phyloP scores from a whole-genome alignment of 2,888 invertebrate species.

The Choristoneura rosaceana region DNA sequence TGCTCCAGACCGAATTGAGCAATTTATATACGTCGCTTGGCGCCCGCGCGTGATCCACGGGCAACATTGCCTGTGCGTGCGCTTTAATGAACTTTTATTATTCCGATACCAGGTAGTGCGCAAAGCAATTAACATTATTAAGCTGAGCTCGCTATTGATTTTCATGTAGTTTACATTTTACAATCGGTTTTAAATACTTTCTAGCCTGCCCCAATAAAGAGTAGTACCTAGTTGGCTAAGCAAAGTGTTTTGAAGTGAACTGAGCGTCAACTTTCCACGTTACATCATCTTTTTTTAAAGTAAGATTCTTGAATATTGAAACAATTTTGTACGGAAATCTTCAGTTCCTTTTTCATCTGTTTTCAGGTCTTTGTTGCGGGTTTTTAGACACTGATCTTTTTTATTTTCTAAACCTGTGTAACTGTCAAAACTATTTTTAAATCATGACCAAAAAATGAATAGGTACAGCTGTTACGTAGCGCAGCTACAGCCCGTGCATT shows the following conservation, averaged over 20 bases:
- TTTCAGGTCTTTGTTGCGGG: too few species aligned
- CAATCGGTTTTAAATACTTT: not conserved
- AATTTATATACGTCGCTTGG: slow-evolving; percentile 72
- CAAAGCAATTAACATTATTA: slow-evolving; percentile 60
- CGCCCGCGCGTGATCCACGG: slow-evolving; percentile 50
- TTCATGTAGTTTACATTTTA: slow-evolving; percentile 29
- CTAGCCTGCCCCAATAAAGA: not conserved
- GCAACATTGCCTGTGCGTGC: slow-evolving; percentile 52
- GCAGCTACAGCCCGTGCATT: not conserved
- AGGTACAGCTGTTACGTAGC: not conserved
- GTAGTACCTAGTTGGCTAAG: too few species aligned
- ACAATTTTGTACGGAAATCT: too few species aligned
- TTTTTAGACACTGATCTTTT: too few species aligned
- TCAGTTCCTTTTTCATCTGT: too few species aligned
- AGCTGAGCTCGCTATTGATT: slow-evolving; percentile 46
- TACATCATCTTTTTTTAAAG: too few species aligned
- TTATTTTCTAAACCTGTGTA: too few species aligned
- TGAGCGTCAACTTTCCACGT: too few species aligned
- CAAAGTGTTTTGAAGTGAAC: too few species aligned
- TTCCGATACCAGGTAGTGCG: slow-evolving; percentile 56
- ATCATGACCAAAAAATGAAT: not conserved
- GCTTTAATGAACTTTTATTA: slow-evolving; percentile 56
- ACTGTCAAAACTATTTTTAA: too few species aligned
- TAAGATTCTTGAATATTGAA: too few species aligned
- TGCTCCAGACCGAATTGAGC: slow-evolving; percentile 77